Conservation (phyloP, 2,113 vertebrate genomes). For the Mystacornis crossleyi region DNA sequence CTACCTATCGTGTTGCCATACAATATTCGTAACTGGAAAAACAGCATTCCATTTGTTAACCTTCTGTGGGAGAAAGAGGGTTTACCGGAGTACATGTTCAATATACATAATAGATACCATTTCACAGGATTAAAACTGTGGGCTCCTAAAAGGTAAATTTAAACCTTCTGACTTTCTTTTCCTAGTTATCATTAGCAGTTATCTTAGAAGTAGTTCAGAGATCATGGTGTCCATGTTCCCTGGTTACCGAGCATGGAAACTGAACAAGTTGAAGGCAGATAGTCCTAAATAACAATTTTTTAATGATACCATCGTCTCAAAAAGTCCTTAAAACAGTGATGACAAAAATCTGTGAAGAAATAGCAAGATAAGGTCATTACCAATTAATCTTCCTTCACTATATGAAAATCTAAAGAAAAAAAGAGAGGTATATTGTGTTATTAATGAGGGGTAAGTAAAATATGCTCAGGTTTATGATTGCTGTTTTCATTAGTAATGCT, state of each 20-base stretch:
- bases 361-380: conserved; percentile 12
- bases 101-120: not conserved
- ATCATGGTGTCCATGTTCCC: not conserved
- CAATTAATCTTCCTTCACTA: conserved; percentile 38
- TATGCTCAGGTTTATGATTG: not conserved
- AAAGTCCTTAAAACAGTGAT: not conserved
- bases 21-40: not conserved
- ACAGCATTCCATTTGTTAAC: not conserved
- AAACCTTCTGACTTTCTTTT: not conserved
- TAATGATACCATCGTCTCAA: not conserved
- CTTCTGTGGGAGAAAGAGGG: not conserved
- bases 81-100: not conserved
- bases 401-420: conserved; percentile 56
- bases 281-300: not conserved
- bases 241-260: not conserved
- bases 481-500: not conserved
- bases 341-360: not conserved
- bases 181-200: not conserved
- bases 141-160: not conserved
- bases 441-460: conserved; percentile 6
- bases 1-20: not conserved
- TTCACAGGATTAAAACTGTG: not conserved
- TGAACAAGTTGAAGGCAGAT: not conserved
- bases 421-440: conserved; percentile 39
- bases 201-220: not conserved